These are phyloP conservation scores for Bactericera cockerelli DNA, from an alignment of 1,140 invertebrate genomes.

Conservation along the genomic window DNA sequence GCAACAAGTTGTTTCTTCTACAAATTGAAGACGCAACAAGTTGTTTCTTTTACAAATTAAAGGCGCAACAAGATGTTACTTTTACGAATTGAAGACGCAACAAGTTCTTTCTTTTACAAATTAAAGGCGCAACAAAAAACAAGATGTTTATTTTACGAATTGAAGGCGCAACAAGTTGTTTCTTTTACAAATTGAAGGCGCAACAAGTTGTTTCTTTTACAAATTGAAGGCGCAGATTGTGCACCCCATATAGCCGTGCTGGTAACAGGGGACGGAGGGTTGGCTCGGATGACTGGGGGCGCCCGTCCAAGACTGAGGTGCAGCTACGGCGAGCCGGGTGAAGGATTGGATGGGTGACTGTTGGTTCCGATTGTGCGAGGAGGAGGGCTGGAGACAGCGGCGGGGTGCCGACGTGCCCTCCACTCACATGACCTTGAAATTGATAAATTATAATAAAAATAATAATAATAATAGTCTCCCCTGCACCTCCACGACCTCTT, in stretches of 20 bases:
- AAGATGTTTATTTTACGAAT: too few relatives aligned
- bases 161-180: too few relatives aligned
- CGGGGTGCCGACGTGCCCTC: conserved; percentile 13
- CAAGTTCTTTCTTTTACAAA: too few relatives aligned
- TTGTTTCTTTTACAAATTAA: too few relatives aligned
- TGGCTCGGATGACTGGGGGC: conserved; percentile 12
- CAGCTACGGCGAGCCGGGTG: conserved; percentile 27
- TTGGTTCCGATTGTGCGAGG: conserved; percentile 18
- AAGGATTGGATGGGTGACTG: conserved; percentile 21
- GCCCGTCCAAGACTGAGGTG: conserved; percentile 26
- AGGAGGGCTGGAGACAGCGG: conserved; percentile 8
- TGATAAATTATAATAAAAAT: neutral
- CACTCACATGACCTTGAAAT: conserved; percentile 13
- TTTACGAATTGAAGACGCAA: too few relatives aligned
- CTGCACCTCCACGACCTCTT: neutral
- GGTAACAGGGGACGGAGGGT: conserved; percentile 2
- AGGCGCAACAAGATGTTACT: too few relatives aligned
- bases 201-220: conserved; percentile 25
- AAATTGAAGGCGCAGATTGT: conserved; percentile 38
- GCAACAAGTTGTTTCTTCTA: too few relatives aligned
- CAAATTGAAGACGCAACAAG: too few relatives aligned
- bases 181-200: too few relatives aligned
- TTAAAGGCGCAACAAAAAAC: too few relatives aligned
- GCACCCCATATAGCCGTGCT: conserved; percentile 28
- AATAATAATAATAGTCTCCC: neutral